Evolutionary conservation across 2,113 vertebrate species (phyloP).

Genomic region (Nibea coibor): DNA sequence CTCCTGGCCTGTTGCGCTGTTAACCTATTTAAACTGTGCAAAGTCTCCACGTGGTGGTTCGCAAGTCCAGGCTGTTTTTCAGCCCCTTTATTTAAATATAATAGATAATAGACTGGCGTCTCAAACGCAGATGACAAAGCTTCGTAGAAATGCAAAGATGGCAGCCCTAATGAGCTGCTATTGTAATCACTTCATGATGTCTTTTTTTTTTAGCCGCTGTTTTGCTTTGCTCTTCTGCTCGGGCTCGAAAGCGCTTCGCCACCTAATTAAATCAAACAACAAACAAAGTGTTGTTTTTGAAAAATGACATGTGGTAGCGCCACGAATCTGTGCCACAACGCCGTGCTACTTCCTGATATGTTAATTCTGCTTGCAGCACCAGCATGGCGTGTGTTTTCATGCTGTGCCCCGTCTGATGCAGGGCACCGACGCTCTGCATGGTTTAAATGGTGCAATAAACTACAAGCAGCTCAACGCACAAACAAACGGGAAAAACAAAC

Average conservation of each 20-base stretch:
- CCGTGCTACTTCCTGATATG: constrained; percentile 26
- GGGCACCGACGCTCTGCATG: background rate
- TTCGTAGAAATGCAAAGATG: background rate
- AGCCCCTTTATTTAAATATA: background rate
- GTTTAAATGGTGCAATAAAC: background rate
- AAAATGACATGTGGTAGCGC: background rate
- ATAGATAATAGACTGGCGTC: no score
- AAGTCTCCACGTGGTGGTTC: background rate
- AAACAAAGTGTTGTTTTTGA: background rate
- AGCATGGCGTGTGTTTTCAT: constrained; percentile 16
- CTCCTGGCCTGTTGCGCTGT: constrained; percentile 7
- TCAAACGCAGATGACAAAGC: background rate
- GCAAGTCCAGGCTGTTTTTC: background rate
- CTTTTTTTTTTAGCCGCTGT: no score
- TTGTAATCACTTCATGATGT: background rate
- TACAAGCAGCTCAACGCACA: background rate
- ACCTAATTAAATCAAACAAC: background rate
- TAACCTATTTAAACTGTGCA: background rate
- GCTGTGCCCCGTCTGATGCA: constrained; percentile 8
- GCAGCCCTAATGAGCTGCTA: background rate
- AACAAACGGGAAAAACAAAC: no score
- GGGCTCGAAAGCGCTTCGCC: background rate
- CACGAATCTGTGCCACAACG: background rate
- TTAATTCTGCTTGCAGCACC: constrained; percentile 18
- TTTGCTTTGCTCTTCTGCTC: background rate